Percentiles rank a stretch among this genome's conserved stretches.
Evolutionary conservation across 2,888 invertebrate genomes (phyloP).

Genomic region (Ischnura elegans): DNA sequence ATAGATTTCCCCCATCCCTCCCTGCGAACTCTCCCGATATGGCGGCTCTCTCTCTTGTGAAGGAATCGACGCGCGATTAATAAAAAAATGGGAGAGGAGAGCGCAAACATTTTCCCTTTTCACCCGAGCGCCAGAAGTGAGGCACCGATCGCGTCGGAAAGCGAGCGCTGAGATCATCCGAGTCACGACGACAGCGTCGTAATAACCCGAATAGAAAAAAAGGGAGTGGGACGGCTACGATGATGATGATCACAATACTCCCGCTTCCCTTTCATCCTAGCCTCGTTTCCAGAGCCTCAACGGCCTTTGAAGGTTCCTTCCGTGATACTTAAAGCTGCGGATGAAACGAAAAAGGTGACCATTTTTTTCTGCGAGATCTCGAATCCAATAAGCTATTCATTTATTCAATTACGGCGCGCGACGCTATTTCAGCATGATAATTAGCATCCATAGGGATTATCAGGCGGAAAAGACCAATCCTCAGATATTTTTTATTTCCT

Average conservation of each 20-base stretch:
- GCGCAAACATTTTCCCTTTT: slow-evolving; percentile 35
- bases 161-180: slow-evolving; percentile 50
- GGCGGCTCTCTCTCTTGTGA: neutral
- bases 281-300: neutral
- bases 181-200: slow-evolving; percentile 33
- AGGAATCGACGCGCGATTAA: slow-evolving; percentile 18
- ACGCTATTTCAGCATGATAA: too few species aligned
- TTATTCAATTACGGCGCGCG: too few species aligned
- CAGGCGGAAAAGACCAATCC: too few species aligned
- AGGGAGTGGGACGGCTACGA: neutral
- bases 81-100: slow-evolving; percentile 28
- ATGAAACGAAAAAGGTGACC: too few species aligned
- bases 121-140: slow-evolving; percentile 10
- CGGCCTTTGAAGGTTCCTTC: slow-evolving; percentile 23
- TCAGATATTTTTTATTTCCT: too few species aligned
- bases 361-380: too few species aligned
- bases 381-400: too few species aligned
- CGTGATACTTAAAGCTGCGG: neutral
- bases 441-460: too few species aligned
- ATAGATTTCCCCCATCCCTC: neutral
- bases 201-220: slow-evolving; percentile 20
- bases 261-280: neutral
- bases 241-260: slow-evolving; percentile 15
- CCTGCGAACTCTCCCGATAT: neutral
- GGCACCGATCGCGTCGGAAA: neutral